Base-by-base conservation (phyloP, 2,113 vertebrate genomes). In the Eleginops maclovinus region DNA sequence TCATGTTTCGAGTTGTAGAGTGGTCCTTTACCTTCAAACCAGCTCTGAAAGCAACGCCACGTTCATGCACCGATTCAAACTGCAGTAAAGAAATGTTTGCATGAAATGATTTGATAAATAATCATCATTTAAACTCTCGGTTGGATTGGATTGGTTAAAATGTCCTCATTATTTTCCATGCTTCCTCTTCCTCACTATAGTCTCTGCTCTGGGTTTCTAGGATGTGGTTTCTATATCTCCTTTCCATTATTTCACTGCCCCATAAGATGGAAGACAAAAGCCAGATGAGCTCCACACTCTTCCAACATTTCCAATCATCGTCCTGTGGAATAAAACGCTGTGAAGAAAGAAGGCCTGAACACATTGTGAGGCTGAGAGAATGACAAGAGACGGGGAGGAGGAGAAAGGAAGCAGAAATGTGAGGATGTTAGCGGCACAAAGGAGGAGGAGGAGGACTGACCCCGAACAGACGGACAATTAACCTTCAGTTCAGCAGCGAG, bases 211-310 rank as follows among this genome's bases (percentile, higher is more conserved):
- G 31, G 5, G 31, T 36, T 59, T 3, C 24, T 8, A 49, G 26
- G 16, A 11, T 56, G 44, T 26, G 40, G 17, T 63, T 69, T 55
- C 31, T 36, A 36, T 8, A 36, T 63, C 15, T 53, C 58, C n/a
- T 77, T 15, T 55, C 43, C 14, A 40, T 46, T 47, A 44, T 59
- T 67, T 49, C 36, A 21, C 31, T 21, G 28, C 65, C 16, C 49
- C 31, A 66, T 47, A 58, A 69, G 26, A 67, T 49, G 40, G 54
- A 75, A 78, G 74, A 84, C 71, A 75, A 65, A 81, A 78, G 41
- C 63, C 67, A 81, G 70, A 87, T 83, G 76, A 77, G 76, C 72
- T 78, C 22, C 66, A 62, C n/a, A 75, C 65, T 61, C 40, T 77
- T 36, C 58, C 41, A 71, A 77, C 28, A 62, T 61, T 28, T 88